phyloP scores from a whole-genome alignment of 2,888 invertebrate genomes.

The Thymelicus lineola region DNA sequence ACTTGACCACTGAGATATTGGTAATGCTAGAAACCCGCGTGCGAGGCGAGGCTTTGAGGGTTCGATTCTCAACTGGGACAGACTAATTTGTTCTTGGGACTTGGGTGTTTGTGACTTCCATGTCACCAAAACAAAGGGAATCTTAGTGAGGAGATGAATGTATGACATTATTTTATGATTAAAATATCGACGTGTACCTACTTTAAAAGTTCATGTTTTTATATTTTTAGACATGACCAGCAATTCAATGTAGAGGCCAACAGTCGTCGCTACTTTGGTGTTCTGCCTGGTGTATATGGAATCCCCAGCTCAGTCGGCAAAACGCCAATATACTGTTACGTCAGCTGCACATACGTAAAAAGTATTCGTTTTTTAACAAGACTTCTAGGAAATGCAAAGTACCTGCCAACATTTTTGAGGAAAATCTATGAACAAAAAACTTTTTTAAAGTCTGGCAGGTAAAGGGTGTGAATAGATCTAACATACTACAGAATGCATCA shows the following conservation, averaged over 20 bases:
- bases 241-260: conserved; percentile 51
- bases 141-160: too few species aligned
- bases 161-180: too few species aligned
- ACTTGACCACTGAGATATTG: too few species aligned
- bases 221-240: conserved; percentile 45
- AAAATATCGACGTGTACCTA: background rate
- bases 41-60: too few species aligned
- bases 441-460: background rate
- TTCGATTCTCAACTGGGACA: too few species aligned
- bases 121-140: too few species aligned
- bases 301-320: conserved; percentile 56
- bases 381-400: conserved; percentile 30
- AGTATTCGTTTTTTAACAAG: conserved; percentile 8
- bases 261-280: conserved; percentile 48
- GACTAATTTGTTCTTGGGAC: too few species aligned
- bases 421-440: background rate
- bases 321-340: conserved; percentile 52
- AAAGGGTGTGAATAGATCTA: background rate
- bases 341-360: conserved; percentile 43
- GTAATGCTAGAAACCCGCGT: too few species aligned
- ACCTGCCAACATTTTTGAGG: background rate
- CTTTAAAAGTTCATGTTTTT: conserved; percentile 15
- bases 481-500: too few species aligned
- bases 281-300: conserved; percentile 55
- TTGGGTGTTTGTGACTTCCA: too few species aligned